Base-by-base conservation (phyloP, 2,113 vertebrate genomes). In the Sterna hirundo region DNA sequence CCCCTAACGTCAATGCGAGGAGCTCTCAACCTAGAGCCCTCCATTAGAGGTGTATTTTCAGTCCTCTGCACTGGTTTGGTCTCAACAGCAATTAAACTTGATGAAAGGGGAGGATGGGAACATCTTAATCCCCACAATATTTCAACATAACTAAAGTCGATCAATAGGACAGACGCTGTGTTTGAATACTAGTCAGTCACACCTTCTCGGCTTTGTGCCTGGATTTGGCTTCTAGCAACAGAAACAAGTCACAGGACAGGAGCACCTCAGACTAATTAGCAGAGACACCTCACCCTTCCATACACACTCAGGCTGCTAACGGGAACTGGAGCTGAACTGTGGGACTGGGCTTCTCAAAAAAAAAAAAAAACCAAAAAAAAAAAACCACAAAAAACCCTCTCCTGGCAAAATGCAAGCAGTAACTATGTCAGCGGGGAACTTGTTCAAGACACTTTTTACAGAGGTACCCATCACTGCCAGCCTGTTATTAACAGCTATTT, bases 221-320 rank as follows among this genome's bases (percentile, higher is more conserved):
- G 18, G 13, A 80, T 77, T 30, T 70, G 36, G 44, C 62, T 71
- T 70, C 80, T 18, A 10, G 7, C 10, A 88, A 71, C 8, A 80
- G 38, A 70, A 86, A 54, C 7, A 77, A 86, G 52, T 57, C 62
- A 40, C 55, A 60, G 49, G 46, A 76, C 38, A 91, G 54, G 60
- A 86, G 30, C 47, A 79, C 17, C 38, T 49, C 0, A 1, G 69
- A 51, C 44, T 62, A 44, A 60, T 34, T 3, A 70, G 69, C 64
- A 72, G 29, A 80, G 13, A 69, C 10, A 51, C 21, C 15, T 3
- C 4, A 4, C 27, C 54, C 30, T 38, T 78, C 58, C n/a, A 54
- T 7, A 44, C 13, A 18, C n/a, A n/a, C 38, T 29, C 0, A 0
- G 22, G 34, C 52, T 86, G 60, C 25, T 46, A 51, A 60, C 0